Conservation (phyloP, 2,113 vertebrate genomes). For the Sorex araneus region DNA sequence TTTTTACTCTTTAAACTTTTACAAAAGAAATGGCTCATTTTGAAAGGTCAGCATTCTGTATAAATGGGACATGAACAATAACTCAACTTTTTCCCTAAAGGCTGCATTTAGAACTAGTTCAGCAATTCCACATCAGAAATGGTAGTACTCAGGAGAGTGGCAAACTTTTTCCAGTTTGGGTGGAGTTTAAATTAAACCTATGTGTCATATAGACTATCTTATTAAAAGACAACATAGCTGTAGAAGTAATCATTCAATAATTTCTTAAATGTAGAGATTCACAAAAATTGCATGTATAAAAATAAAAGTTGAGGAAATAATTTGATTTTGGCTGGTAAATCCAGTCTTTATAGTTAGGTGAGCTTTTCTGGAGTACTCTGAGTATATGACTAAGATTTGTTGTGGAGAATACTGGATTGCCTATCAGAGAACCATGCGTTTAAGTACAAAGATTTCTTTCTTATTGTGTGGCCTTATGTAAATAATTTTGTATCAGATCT, state of each 20-base stretch:
- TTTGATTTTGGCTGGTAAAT: background rate
- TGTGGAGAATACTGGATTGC: background rate
- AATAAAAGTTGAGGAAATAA: constrained; percentile 49
- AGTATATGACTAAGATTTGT: background rate
- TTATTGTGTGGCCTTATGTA: background rate
- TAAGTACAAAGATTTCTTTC: background rate
- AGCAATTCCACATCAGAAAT: constrained; percentile 69
- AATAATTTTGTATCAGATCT: background rate
- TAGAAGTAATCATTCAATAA: constrained; percentile 29
- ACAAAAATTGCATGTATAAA: constrained; percentile 35
- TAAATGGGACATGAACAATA: constrained; percentile 75
- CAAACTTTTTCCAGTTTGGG: constrained; percentile 59
- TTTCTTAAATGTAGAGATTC: constrained; percentile 7
- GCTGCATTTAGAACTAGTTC: constrained; percentile 67
- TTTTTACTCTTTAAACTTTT: constrained; percentile 77
- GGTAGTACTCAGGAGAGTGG: constrained; percentile 52
- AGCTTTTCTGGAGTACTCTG: background rate
- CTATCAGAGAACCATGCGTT: background rate
- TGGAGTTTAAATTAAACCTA: constrained; percentile 62
- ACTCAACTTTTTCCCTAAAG: constrained; percentile 55
- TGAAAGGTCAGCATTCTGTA: constrained; percentile 67
- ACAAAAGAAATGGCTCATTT: constrained; percentile 65
- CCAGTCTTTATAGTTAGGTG: constrained; percentile 11
- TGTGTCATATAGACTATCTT: constrained; percentile 1
- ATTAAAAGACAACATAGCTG: background rate